phyloP scores from a whole-genome alignment of 2,888 invertebrate genomes.

The Agrotis segetum region DNA sequence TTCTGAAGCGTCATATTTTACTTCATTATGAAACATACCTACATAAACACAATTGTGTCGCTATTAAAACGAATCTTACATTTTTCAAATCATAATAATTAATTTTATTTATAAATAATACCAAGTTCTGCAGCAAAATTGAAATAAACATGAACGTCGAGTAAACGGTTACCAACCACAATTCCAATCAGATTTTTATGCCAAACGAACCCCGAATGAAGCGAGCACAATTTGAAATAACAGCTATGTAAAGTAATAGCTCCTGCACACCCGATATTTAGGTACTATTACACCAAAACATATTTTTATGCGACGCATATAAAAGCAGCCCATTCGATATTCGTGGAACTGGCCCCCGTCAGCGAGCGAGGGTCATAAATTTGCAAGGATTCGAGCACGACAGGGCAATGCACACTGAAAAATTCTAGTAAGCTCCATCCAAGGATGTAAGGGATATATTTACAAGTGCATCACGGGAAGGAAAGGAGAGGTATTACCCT shows the following conservation, averaged over 20 bases:
- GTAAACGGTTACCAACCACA: neutral
- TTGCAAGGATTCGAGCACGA: constrained; percentile 86
- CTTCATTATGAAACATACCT: neutral
- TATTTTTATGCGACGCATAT: constrained; percentile 76
- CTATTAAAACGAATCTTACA: neutral
- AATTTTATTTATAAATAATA: neutral
- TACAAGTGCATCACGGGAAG: constrained; percentile 59
- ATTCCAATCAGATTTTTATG: constrained; percentile 17
- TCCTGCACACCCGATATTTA: constrained; percentile 23
- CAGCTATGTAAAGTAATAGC: constrained; percentile 15
- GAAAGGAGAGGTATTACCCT: constrained; percentile 39
- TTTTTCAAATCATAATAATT: neutral
- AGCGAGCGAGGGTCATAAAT: constrained; percentile 85
- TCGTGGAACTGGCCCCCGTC: constrained; percentile 82
- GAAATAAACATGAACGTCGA: neutral
- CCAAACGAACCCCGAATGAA: constrained; percentile 13
- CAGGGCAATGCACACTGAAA: constrained; percentile 86
- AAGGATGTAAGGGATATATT: constrained; percentile 66
- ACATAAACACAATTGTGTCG: neutral
- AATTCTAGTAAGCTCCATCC: constrained; percentile 81
- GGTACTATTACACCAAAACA: constrained; percentile 58
- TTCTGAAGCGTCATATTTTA: neutral
- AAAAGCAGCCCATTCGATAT: constrained; percentile 78
- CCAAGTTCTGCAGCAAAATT: neutral
- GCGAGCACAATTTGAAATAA: constrained; percentile 11